A percentile compares a stretch with the other conserved stretches of the same genome.
Conservation (phyloP, 2,797 vertebrate genomes). For the Intellagama lesueurii region DNA sequence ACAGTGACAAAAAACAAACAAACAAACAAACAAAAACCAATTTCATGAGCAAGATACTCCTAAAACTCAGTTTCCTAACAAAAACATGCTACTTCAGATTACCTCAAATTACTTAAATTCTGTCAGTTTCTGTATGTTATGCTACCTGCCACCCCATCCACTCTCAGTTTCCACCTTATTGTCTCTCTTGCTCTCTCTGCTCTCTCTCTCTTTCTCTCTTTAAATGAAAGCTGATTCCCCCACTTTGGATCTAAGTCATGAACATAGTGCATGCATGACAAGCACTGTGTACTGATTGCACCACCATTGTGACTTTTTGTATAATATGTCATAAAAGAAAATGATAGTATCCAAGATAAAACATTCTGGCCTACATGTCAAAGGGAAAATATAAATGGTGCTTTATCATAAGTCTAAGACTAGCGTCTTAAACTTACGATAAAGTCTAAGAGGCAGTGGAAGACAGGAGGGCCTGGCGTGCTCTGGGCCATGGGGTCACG, state of each 20-base stretch:
- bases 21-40: too few relatives aligned
- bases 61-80: conserved; percentile 3
- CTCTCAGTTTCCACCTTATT: background rate
- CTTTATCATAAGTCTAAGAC: background rate
- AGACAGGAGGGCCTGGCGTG: too few relatives aligned
- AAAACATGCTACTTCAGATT: background rate
- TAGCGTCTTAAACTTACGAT: background rate
- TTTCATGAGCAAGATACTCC: background rate
- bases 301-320: background rate
- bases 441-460: too few relatives aligned
- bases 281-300: background rate
- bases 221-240: background rate
- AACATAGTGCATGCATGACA: background rate
- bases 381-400: background rate
- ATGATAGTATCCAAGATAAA: background rate
- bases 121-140: background rate
- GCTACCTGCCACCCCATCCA: background rate
- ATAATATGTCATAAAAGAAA: background rate
- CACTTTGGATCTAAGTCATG: background rate
- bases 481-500: too few relatives aligned
- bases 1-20: conserved; percentile 54
- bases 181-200: background rate
- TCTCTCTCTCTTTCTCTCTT: background rate
- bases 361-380: background rate
- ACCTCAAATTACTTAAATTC: background rate